Evolutionary conservation across 2,797 vertebrate species (phyloP).

Genomic region (Anguilla pacifica): DNA sequence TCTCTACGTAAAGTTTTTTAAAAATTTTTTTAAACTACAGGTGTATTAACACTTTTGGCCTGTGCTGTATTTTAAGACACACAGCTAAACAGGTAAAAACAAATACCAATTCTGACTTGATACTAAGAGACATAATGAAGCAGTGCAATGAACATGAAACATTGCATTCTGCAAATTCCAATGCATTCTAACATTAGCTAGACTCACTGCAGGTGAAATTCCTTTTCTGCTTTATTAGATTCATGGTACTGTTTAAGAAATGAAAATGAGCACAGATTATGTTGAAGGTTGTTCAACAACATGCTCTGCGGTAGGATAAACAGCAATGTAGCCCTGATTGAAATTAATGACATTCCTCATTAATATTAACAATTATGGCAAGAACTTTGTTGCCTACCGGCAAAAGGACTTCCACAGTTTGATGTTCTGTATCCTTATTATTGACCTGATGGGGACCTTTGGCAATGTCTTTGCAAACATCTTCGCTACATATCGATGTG

Average conservation of each 20-base stretch:
- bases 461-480: not conserved
- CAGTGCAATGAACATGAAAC: no score
- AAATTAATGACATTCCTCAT: not conserved
- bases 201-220: no score
- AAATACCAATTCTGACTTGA: no score
- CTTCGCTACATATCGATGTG: not conserved
- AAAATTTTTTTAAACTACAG: no score
- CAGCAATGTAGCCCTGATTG: not conserved
- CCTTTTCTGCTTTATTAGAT: not conserved
- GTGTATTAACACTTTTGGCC: no score
- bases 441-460: not conserved
- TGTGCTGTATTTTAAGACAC: no score
- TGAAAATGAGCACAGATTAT: not conserved
- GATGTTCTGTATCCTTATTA: not conserved
- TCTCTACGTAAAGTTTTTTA: no score
- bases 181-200: not conserved
- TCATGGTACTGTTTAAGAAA: not conserved
- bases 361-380: not conserved
- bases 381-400: not conserved
- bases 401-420: not conserved
- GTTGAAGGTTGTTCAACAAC: not conserved
- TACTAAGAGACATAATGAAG: no score
- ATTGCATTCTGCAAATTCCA: not conserved
- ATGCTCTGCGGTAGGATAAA: not conserved
- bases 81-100: no score